A percentile compares a stretch with the other conserved stretches of the same genome.
Conservation (phyloP, 64 coral and sea anemone genomes). For the Stichodactyla helianthus region DNA sequence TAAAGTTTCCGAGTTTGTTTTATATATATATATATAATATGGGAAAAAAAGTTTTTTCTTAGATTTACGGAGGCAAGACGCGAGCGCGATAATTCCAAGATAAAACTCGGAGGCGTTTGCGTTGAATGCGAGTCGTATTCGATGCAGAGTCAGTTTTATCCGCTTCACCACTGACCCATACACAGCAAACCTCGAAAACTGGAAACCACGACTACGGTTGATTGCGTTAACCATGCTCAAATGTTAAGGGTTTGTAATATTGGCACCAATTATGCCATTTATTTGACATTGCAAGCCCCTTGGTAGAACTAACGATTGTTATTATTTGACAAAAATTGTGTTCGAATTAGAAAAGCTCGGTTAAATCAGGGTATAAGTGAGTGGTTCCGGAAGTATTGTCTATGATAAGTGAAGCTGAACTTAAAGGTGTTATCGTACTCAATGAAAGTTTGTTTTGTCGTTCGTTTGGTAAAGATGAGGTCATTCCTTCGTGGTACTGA, state of each 20-base stretch:
- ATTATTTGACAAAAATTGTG: neutral
- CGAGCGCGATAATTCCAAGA: neutral
- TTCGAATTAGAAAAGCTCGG: neutral
- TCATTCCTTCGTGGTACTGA: neutral
- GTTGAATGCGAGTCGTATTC: neutral
- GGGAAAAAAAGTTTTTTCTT: too few relatives aligned
- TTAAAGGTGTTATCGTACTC: neutral
- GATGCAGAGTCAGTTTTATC: neutral
- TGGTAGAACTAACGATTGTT: neutral
- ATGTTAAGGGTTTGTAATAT: neutral
- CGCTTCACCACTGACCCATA: neutral
- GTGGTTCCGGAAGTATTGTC: conserved; percentile 11
- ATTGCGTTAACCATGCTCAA: neutral
- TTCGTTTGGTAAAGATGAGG: conserved; percentile 7
- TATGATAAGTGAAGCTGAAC: neutral
- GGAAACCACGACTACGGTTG: neutral
- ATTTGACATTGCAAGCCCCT: neutral
- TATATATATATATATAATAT: neutral
- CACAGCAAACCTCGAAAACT: neutral
- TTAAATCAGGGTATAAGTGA: neutral
- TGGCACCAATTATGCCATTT: neutral
- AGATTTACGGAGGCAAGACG: neutral
- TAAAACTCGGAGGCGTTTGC: conserved; percentile 4
- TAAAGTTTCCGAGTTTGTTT: neutral
- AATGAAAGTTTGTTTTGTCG: neutral